These are phyloP conservation scores for Apis florea DNA, from an alignment of 1,140 invertebrate species.

Conservation along the genomic window DNA sequence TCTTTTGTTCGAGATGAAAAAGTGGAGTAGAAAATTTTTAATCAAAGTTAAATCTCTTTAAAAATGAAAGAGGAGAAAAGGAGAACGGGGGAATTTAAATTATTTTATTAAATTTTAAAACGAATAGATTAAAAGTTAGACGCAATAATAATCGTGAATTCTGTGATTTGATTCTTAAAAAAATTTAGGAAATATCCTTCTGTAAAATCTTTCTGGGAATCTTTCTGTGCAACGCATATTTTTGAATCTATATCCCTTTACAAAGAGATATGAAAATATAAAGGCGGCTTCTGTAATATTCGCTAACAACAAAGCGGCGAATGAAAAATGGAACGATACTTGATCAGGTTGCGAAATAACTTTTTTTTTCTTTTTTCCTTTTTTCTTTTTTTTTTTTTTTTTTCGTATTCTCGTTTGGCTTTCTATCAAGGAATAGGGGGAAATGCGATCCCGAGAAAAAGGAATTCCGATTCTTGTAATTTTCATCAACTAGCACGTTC, in stretches of 20 bases:
- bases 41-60: too few species aligned
- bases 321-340: constrained; percentile 11
- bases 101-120: too few species aligned
- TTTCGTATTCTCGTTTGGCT: neutral
- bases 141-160: too few species aligned
- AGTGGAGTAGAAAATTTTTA: too few species aligned
- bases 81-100: too few species aligned
- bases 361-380: too few species aligned
- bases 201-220: neutral
- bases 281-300: neutral
- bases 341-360: constrained; percentile 26
- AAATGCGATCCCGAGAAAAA: neutral
- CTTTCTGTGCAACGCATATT: neutral
- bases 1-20: too few species aligned
- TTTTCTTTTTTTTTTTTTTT: too few species aligned
- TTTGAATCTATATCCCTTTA: neutral
- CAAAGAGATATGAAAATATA: neutral
- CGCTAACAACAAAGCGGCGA: neutral
- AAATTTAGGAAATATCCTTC: neutral
- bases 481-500: neutral
- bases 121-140: too few species aligned
- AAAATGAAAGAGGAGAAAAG: too few species aligned
- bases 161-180: neutral
- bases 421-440: neutral
- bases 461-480: neutral